Evolutionary conservation across 2,888 invertebrate genomes (phyloP), one percentile per base, ranked within the genome.

Genomic region (Machimus rusticus): DNA sequence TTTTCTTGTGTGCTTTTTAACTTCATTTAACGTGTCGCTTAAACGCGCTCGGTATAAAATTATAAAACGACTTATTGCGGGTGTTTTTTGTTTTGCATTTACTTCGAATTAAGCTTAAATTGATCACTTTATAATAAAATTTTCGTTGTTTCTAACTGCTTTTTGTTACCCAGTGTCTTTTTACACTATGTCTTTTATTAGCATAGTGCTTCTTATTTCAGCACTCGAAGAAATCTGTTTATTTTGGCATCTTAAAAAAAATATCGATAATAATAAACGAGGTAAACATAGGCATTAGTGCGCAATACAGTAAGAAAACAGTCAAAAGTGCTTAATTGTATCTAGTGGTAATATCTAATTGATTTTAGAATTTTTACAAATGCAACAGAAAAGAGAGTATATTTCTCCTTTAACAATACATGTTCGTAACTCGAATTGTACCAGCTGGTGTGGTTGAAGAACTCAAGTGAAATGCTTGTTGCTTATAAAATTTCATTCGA

Each of bases 91-190:
- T 23, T n/a, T 77, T 39, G 37, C 31, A 19, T 77, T 77, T 77
- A 37, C 19, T 34, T 43, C 39, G 43, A 78, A 19, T 78, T 23
- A 43, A 78, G 37, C 78, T 78, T 78, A 66, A 51, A 78, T 78
- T 78, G 43, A 39, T 66, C 66, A 66, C 16, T 78, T 78, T 43
- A 78, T 19, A 78, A 37, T 78, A 43, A 78, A 23, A 43, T n/a
- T 43, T 78, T 78, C 78, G 78, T 78, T 78, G 78, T 78, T 39
- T 78, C 23, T 39, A 78, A 78, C 78, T 78, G 78, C 78, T 78
- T 78, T 39, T 78, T 37, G 78, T 39, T 78, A n/a, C 3, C 43
- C 39, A 78, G 78, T 78, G 78, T 43, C 9, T 78, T 19, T 43
- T 43, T 39, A 39, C 78, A 78, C 43, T 78, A 74, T 19, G 19